These are phyloP conservation scores for Cepphus grylle DNA, from an alignment of 2,113 vertebrate genomes.

Conservation along the genomic window DNA sequence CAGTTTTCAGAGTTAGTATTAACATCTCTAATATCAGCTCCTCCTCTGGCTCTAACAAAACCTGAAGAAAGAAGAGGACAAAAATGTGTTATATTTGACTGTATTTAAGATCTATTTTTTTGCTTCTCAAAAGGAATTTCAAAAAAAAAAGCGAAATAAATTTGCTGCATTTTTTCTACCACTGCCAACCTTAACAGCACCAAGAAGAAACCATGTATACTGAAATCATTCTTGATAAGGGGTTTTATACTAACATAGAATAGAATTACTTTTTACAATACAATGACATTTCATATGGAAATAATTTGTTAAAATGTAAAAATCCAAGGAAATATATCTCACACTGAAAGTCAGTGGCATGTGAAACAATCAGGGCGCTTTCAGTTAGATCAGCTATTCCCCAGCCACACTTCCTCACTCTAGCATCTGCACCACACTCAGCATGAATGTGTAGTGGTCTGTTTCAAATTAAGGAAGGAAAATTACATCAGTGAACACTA, in stretches of 20 bases:
- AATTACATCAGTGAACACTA: not conserved
- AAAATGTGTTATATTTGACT: not conserved
- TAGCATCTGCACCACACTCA: not conserved
- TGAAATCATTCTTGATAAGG: not conserved
- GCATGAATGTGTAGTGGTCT: not conserved
- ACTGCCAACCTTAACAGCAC: not conserved
- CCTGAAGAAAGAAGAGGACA: constrained; percentile 69
- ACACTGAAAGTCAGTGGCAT: not conserved
- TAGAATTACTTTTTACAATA: not conserved
- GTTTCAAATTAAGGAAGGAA: not conserved
- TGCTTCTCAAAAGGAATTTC: not conserved
- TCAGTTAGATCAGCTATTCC: not conserved
- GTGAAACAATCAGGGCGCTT: not conserved
- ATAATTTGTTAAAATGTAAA: not conserved
- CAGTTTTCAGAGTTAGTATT: constrained; percentile 96
- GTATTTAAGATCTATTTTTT: not conserved
- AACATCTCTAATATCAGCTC: constrained; percentile 88
- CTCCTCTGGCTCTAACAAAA: constrained; percentile 89
- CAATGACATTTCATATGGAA: not conserved
- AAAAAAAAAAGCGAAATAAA: not conserved
- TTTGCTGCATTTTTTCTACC: not conserved
- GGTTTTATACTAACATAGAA: not conserved
- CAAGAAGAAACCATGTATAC: not conserved
- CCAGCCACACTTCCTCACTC: not conserved
- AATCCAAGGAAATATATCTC: not conserved